Base-by-base conservation (phyloP, 2,113 vertebrate genomes). In the Gasterosteus aculeatus region DNA sequence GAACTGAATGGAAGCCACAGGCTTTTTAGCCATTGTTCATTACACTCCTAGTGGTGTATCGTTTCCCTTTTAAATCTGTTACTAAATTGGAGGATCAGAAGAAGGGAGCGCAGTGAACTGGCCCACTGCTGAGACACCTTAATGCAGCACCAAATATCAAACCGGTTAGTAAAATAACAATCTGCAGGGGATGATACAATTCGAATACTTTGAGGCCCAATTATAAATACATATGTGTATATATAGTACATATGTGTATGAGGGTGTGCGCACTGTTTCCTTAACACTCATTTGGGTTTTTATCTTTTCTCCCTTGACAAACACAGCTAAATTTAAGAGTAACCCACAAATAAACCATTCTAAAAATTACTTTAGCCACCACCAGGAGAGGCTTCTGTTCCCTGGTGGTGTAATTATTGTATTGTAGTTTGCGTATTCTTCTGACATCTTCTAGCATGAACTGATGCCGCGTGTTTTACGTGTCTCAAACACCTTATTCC, bases 81-180 rank as follows among this genome's bases (percentile, higher is more conserved):
- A 26, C 56, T 80, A 64, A 75, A 79, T 65, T 78, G 67, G 69
- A 61, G 60, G 77, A 72, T 67, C 77, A 33, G 53, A 69, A 61
- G 61, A 26, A 72, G 47, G 62, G 33, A 53, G 57, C 61, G 64
- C 44, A 38, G 67, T 62, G 61, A 78, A 80, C 68, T 54, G 75
- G 15, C 19, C 29, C 33, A 12, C 53, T 72, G 56, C 68, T 61
- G 81, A 76, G 72, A 74, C 71, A 69, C 84, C 70, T 82, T 84
- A 77, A 85, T 81, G 64, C 64, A 67, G 49, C 9, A 18, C 80
- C 47, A 58, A 67, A 89, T 80, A 80, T 81, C 65, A 86, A 80
- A 72, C 18, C 33, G 62, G 78, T 81, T 86, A 69, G 79, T 85
- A 56, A 76, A 61, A 74, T 84, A 80, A 78, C 79, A 81, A 88